A percentile compares a stretch with the other conserved stretches of the same genome.
These are phyloP conservation scores for Cryptotermes secundus DNA, from an alignment of 1,140 invertebrate genomes.

Conservation along the genomic window DNA sequence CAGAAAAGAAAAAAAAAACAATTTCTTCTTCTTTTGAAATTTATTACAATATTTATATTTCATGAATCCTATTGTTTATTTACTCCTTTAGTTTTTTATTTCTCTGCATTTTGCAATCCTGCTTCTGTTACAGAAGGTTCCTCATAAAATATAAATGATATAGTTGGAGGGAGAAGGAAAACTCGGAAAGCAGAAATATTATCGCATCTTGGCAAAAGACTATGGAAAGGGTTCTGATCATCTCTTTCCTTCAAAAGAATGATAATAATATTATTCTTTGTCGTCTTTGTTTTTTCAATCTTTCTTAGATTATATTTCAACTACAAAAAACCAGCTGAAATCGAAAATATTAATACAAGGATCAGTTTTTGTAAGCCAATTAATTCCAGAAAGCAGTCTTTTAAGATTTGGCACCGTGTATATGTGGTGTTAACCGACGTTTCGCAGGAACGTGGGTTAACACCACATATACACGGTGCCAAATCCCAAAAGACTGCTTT, in stretches of 20 bases:
- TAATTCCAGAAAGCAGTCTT: no score
- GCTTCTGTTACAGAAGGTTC: not conserved
- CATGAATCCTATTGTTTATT: conserved; percentile 10
- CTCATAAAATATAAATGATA: not conserved
- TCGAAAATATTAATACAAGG: no score
- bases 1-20: not conserved
- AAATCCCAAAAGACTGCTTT: no score
- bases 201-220: not conserved
- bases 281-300: not conserved
- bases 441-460: no score
- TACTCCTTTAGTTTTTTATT: not conserved
- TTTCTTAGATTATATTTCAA: not conserved
- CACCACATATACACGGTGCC: no score
- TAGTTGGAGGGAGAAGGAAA: not conserved
- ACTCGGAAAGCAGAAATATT: not conserved
- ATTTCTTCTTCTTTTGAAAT: conserved; percentile 14
- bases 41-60: conserved; percentile 19
- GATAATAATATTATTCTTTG: not conserved
- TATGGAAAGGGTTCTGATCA: not conserved
- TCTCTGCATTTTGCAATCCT: not conserved
- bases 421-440: no score
- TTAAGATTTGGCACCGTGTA: no score
- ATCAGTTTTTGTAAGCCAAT: no score
- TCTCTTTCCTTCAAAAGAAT: not conserved
- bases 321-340: no score